Percentiles rank a stretch among this genome's conserved stretches.
Conservation (phyloP, 1,140 invertebrate species). For the Trypoxylus dichotomus region DNA sequence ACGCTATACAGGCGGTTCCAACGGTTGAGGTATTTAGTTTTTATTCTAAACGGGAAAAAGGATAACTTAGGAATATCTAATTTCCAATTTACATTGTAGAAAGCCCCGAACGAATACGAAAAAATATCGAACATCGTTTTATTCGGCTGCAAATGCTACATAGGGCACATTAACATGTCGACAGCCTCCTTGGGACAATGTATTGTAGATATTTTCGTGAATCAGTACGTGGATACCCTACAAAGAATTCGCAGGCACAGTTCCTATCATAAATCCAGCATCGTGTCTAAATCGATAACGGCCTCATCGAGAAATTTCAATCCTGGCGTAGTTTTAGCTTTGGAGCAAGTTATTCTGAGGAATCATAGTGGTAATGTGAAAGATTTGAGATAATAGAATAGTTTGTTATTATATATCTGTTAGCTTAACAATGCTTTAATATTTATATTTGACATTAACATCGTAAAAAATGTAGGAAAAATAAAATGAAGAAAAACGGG, state of each 20-base stretch:
- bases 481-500: no score
- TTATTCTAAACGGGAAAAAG: background rate
- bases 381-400: background rate
- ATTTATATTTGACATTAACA: no score
- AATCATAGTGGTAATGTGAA: constrained; percentile 44
- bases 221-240: constrained; percentile 46
- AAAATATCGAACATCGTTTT: constrained; percentile 43
- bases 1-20: constrained; percentile 44
- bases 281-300: constrained; percentile 46
- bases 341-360: constrained; percentile 49
- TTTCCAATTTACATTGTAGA: constrained; percentile 33
- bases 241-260: constrained; percentile 42
- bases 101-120: constrained; percentile 37
- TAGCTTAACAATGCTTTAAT: no score
- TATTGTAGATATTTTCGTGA: constrained; percentile 47
- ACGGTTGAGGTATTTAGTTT: constrained; percentile 38
- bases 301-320: constrained; percentile 46
- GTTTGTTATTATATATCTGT: no score
- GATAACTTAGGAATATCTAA: background rate
- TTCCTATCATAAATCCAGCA: constrained; percentile 42
- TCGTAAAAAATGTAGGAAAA: no score
- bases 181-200: constrained; percentile 49
- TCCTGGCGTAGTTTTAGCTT: constrained; percentile 47
- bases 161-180: constrained; percentile 52
- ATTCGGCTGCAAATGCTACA: constrained; percentile 47